Base-by-base conservation (phyloP, 1,140 invertebrate species). In the Stegodyphus dumicola region DNA sequence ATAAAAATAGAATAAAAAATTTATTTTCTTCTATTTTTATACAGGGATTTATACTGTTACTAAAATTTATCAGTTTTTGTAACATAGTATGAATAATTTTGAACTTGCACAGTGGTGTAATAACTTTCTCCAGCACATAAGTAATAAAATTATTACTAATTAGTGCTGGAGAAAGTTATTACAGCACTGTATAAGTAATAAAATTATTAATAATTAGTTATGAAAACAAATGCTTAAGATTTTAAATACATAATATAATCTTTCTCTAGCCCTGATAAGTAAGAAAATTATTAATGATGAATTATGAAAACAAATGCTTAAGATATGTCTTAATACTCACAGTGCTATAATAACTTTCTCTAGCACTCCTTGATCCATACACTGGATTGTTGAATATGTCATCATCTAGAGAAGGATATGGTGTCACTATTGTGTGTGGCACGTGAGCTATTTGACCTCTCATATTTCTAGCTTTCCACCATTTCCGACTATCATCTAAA, bases 401-500 rank as follows among this genome's bases (percentile, higher is more conserved):
- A 71, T 91, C 89, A 77, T 89, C 87, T 10, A 83, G 11, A 11
- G 75, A 53, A 33, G 88, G 87, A 66, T 89, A 89, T 66, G 89
- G 89, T 18, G 95, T 94, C 56, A 99, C 96, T 90, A 99, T 99
- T 48, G 98, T 99, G 91, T 99, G 97, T 2, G 98, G 98, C 75
- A 99, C 98, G 91, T 99, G 97, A 67, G 96, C 98, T 10, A 96
- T 92, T 90, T 96, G 94, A 5, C 96, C 96, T 86, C 94, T 93
- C 54, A 93, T 93, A 90, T 99, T 99, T 84, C 96, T 93, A 86
- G 97, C 95, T 91, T 98, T 98, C 98, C 98, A 99, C 98, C 98
- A 99, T 90, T 99, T 99, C 87, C 97, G 93, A 69, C 94, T 95
- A 90, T 98, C 96, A 90, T 99, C 98, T 75, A 99, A 91, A 70